phyloP scores from a whole-genome alignment of 2,888 invertebrate species.

The Calliphora vomitoria region DNA sequence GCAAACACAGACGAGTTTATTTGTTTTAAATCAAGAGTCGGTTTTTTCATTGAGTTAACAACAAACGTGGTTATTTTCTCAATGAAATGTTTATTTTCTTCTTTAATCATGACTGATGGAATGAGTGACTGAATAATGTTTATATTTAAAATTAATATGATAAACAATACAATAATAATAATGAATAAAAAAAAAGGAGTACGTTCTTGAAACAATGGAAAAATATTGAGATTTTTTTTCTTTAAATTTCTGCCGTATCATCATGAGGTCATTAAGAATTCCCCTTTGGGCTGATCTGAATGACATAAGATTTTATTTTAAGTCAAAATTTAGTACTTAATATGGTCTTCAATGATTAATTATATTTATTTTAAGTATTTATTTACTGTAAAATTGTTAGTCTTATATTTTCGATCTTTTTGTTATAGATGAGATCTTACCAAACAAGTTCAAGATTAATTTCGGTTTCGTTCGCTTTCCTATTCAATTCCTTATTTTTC shows the following conservation, averaged over 20 bases:
- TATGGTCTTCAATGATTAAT: too few species aligned
- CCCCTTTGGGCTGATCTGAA: not conserved
- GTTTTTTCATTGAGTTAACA: not conserved
- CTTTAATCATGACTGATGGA: slow-evolving; percentile 14
- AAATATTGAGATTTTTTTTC: not conserved
- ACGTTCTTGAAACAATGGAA: not conserved
- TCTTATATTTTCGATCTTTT: too few species aligned
- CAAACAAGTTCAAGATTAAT: too few species aligned
- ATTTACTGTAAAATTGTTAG: too few species aligned
- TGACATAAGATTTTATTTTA: not conserved
- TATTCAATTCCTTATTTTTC: too few species aligned
- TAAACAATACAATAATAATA: not conserved
- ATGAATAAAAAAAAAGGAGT: not conserved
- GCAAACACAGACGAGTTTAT: slow-evolving; percentile 12
- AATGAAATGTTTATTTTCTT: slow-evolving; percentile 34
- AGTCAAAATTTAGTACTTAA: too few species aligned
- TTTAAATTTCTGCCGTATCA: slow-evolving; percentile 2
- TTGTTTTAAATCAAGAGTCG: slow-evolving; percentile 9
- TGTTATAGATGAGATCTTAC: too few species aligned
- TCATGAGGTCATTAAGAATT: not conserved
- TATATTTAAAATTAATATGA: not conserved
- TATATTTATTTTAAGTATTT: too few species aligned
- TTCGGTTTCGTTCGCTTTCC: too few species aligned
- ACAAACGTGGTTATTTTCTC: slow-evolving; percentile 10
- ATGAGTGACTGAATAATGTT: slow-evolving; percentile 10